Percentiles rank a stretch among this genome's conserved stretches.
Evolutionary conservation across 2,888 invertebrate genomes (phyloP).

Genomic region (Meghimatium bilineatum): DNA sequence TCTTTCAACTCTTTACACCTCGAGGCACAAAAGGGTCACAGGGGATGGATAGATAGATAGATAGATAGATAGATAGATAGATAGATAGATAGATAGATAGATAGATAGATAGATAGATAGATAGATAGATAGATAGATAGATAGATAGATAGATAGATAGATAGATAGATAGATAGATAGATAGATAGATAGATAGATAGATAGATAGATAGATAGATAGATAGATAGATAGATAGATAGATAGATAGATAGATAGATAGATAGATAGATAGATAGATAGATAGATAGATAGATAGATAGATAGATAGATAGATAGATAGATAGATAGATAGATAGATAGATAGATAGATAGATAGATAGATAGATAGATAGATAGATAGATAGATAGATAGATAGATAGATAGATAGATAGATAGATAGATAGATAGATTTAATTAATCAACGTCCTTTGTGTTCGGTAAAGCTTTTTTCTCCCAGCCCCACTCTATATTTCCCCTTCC

Average conservation of each 20-base stretch:
- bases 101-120: constrained; percentile 17
- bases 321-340: constrained; percentile 23
- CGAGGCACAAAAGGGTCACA: too few species aligned
- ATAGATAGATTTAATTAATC: constrained; percentile 25
- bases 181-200: constrained; percentile 17
- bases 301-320: constrained; percentile 15
- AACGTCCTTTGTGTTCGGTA: too few species aligned
- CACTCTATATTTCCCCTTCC: too few species aligned
- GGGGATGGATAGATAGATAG: constrained; percentile 18
- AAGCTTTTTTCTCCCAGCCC: too few species aligned
- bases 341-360: constrained; percentile 24
- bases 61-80: constrained; percentile 17
- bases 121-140: constrained; percentile 5
- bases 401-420: constrained; percentile 27
- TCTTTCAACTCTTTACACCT: too few species aligned
- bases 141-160: background rate
- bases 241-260: background rate
- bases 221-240: constrained; percentile 1
- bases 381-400: constrained; percentile 27
- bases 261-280: background rate
- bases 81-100: constrained; percentile 17
- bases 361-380: constrained; percentile 27
- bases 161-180: background rate
- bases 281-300: background rate
- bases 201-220: constrained; percentile 9